Evolutionary conservation across 2,797 vertebrate genomes (phyloP), one percentile per base, ranked within the genome.

Genomic region (Cryptoprocta ferox): DNA sequence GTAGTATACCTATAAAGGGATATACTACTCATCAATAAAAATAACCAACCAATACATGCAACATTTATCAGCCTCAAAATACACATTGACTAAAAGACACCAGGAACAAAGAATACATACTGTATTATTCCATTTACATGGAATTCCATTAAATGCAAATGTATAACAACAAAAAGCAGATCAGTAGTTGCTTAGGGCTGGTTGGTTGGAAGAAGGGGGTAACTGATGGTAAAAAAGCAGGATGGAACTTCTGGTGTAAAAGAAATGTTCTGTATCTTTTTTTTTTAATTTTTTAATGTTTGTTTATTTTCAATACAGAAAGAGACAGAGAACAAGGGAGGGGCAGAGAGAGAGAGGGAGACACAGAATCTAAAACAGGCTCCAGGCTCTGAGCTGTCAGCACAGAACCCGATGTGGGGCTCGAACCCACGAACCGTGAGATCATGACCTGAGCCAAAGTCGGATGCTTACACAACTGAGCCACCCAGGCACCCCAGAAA

Each of bases 91-190:
- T 73, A 30, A 79, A 81, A 75, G 37, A 66, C 45, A 63, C 10
- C 50, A 84, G 73, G 80, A 15, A 86, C 19, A 80, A 26, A 80
- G 18, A 45, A 16, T 32, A 79, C 5, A 39, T 73, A 73, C 2
- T 30, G 14, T 32, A 80, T 26, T 85, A 63, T 50, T 84, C 4
- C 19, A 89, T 85, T 48, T 70, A 71, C 12, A 78, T 45, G 30
- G 78, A 65, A 90, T 78, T 70, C 42, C 81, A n/a, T 53, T 50
- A 97, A 91, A 84, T n/a, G 16, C 59, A 83, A 66, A 50, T 42
- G 28, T 73, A 71, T 24, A n/a, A 35, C 39, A 78, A 93, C 2
- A 82, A 42, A 93, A 97, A 90, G 65, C 24, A 76, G 4, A 50
- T 65, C 50, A 95, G 65, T 16, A 39, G 70, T 94, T 71, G 48